Conservation (phyloP, 2,113 vertebrate genomes). For the Sarotherodon lohbergeri region DNA sequence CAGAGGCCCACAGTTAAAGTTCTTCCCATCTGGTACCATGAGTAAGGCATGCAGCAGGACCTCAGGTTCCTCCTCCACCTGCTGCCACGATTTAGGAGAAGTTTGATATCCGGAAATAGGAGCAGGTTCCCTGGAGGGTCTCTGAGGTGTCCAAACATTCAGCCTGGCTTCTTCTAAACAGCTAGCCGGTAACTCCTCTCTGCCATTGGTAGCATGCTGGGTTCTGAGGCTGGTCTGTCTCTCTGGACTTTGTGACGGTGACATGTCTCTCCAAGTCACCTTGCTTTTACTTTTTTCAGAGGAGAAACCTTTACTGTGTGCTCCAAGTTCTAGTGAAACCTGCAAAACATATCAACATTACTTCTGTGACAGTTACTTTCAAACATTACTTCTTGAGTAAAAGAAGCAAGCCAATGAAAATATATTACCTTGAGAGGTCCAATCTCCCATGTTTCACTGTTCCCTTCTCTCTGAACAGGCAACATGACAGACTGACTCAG, state of each 20-base stretch:
- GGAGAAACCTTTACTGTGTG: conserved; percentile 62
- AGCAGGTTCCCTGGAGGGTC: background rate
- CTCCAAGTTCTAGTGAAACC: conserved; percentile 82
- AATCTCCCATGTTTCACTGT: conserved; percentile 46
- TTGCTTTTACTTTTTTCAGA: conserved; percentile 35
- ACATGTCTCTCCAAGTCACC: background rate
- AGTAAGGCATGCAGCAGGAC: conserved; percentile 82
- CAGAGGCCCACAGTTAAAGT: conserved; percentile 63
- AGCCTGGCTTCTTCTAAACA: background rate
- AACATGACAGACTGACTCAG: conserved; percentile 72
- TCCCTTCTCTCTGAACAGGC: conserved; percentile 67
- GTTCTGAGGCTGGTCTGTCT: background rate
- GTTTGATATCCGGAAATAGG: background rate
- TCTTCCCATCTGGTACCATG: conserved; percentile 88
- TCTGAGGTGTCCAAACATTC: background rate
- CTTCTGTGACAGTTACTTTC: background rate
- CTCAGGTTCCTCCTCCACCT: conserved; percentile 44
- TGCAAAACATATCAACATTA: conserved; percentile 22
- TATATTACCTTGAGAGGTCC: conserved; percentile 84
- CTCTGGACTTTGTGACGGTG: conserved; percentile 20
- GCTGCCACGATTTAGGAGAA: background rate
- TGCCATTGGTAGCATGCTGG: background rate
- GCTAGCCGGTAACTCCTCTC: background rate
- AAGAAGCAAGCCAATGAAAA: background rate
- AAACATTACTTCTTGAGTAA: background rate